phyloP scores from a whole-genome alignment of 2,888 invertebrate species.

The Chrysomela aeneicollis region DNA sequence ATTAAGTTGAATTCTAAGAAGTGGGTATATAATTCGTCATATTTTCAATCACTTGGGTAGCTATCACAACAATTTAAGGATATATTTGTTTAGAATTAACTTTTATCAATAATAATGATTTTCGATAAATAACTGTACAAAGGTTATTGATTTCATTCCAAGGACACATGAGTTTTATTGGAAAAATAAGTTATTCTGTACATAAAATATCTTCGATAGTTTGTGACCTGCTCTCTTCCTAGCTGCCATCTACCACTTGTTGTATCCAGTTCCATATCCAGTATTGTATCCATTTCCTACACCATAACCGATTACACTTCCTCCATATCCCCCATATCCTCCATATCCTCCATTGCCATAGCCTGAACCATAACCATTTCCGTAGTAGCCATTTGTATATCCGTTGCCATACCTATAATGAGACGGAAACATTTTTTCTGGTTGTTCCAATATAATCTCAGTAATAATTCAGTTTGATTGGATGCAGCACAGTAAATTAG shows the following conservation, averaged over 20 bases:
- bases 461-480: no score
- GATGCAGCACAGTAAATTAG: no score
- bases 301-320: neutral
- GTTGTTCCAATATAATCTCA: no score
- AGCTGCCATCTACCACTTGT: neutral
- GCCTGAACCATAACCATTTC: neutral
- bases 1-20: no score
- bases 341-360: neutral
- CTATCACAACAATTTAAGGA: no score
- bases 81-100: no score
- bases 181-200: neutral
- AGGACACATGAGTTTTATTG: neutral
- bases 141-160: no score
- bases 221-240: neutral
- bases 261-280: slow-evolving; percentile 5
- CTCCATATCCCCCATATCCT: neutral
- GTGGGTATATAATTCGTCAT: no score
- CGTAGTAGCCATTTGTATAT: neutral
- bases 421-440: no score
- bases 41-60: no score
- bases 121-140: no score
- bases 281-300: neutral
- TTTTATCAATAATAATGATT: no score
- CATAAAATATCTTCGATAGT: neutral
- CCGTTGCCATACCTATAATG: neutral